A percentile compares a stretch with the other conserved stretches of the same genome.
Evolutionary conservation across 2,888 invertebrate species (phyloP).

Genomic region (Eupithecia dodoneata): DNA sequence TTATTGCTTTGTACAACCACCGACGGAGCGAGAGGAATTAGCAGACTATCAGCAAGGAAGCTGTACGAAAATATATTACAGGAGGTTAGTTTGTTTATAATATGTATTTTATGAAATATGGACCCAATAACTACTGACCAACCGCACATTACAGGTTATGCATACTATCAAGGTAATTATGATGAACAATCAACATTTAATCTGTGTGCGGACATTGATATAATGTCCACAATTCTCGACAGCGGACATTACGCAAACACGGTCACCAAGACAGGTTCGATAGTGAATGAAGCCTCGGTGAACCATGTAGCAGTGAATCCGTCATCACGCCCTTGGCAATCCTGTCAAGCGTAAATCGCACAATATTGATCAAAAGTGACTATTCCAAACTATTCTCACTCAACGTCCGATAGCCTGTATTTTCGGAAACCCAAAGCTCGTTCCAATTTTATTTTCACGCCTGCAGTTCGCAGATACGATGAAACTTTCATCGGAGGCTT

Average conservation of each 20-base stretch:
- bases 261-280: slow-evolving; percentile 32
- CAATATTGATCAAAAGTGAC: slow-evolving; percentile 46
- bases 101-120: neutral
- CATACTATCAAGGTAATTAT: slow-evolving; percentile 14
- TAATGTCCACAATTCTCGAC: slow-evolving; percentile 29
- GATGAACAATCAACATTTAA: slow-evolving; percentile 20
- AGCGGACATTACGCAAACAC: slow-evolving; percentile 38
- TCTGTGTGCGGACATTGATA: slow-evolving; percentile 27
- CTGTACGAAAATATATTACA: slow-evolving; percentile 29
- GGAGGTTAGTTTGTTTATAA: neutral
- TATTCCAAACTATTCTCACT: slow-evolving; percentile 45
- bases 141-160: neutral
- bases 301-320: slow-evolving; percentile 29
- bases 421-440: slow-evolving; percentile 69
- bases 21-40: slow-evolving; percentile 76
- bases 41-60: slow-evolving; percentile 65
- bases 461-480: slow-evolving; percentile 79
- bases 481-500: slow-evolving; percentile 79
- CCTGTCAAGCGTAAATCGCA: slow-evolving; percentile 39
- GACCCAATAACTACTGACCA: neutral
- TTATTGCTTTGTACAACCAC: slow-evolving; percentile 80
- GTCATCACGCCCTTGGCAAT: slow-evolving; percentile 39
- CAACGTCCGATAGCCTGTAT: slow-evolving; percentile 53
- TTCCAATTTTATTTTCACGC: slow-evolving; percentile 79
- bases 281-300: slow-evolving; percentile 27